Conservation (phyloP, 2,113 vertebrate genomes). For the Protobothrops flavoviridis region DNA sequence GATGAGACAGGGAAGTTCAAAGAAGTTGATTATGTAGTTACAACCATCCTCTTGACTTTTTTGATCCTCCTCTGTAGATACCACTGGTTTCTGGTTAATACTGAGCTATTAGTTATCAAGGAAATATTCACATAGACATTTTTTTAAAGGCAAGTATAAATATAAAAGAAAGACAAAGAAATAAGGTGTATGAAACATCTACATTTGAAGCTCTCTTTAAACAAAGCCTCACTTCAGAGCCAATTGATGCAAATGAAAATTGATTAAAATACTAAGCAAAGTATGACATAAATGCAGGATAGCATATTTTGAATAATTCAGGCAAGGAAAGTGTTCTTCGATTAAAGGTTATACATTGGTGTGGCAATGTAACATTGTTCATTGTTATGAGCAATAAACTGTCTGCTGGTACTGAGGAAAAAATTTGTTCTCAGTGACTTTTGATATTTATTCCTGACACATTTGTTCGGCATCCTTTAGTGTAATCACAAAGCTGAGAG, state of each 20-base stretch:
- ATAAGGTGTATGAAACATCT: neutral
- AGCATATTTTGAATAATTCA: constrained; percentile 41
- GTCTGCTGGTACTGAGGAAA: neutral
- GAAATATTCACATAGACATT: neutral
- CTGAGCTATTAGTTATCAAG: no score
- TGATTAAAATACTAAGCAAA: neutral
- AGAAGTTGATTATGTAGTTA: no score
- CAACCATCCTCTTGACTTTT: no score
- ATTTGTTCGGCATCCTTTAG: constrained; percentile 14
- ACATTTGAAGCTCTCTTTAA: neutral
- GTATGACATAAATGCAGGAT: neutral
- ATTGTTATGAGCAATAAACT: constrained; percentile 25
- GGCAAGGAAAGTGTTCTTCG: constrained; percentile 27
- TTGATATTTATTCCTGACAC: constrained; percentile 19
- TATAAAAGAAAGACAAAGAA: neutral
- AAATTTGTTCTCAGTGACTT: neutral
- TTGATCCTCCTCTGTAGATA: no score
- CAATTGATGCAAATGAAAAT: constrained; percentile 4
- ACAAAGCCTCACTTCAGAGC: neutral
- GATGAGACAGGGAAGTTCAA: no score
- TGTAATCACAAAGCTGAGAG: neutral
- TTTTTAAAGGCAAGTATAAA: neutral
- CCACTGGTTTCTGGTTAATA: no score
- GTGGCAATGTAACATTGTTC: neutral
- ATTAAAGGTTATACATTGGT: constrained; percentile 11